Conservation (phyloP, 1,140 invertebrate genomes). For the Brachionus plicatilis region DNA sequence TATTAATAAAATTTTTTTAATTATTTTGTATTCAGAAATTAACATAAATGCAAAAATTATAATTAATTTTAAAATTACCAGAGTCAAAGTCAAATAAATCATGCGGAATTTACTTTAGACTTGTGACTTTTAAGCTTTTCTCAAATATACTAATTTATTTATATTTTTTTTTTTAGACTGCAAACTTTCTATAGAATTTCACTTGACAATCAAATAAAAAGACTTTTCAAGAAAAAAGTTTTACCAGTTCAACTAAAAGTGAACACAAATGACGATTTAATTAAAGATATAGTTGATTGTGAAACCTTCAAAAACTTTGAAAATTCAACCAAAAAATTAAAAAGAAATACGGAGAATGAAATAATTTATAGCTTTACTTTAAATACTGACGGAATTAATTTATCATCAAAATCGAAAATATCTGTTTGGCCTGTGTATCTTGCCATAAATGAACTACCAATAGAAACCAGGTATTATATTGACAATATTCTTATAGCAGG, state of each 20-base stretch:
- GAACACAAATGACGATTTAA: neutral
- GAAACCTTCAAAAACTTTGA: neutral
- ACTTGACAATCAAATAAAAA: neutral
- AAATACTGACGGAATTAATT: neutral
- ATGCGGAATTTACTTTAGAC: neutral
- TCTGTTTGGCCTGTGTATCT: neutral
- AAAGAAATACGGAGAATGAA: neutral
- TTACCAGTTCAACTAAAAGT: neutral
- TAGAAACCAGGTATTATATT: neutral
- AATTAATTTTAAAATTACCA: too few species aligned
- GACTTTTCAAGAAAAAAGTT: neutral
- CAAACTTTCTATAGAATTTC: neutral
- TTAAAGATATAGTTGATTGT: neutral
- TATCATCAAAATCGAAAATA: too few species aligned
- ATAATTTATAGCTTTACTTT: neutral
- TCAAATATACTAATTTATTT: neutral
- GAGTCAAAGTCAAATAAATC: neutral
- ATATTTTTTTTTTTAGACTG: neutral
- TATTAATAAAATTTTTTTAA: too few species aligned
- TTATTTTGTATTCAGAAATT: too few species aligned
- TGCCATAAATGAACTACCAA: neutral
- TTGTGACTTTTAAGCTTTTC: neutral
- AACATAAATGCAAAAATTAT: too few species aligned
- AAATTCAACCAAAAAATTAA: neutral
- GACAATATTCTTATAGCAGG: neutral